Evolutionary conservation across 2,113 vertebrate genomes (phyloP).

Genomic region (Morone chrysops): DNA sequence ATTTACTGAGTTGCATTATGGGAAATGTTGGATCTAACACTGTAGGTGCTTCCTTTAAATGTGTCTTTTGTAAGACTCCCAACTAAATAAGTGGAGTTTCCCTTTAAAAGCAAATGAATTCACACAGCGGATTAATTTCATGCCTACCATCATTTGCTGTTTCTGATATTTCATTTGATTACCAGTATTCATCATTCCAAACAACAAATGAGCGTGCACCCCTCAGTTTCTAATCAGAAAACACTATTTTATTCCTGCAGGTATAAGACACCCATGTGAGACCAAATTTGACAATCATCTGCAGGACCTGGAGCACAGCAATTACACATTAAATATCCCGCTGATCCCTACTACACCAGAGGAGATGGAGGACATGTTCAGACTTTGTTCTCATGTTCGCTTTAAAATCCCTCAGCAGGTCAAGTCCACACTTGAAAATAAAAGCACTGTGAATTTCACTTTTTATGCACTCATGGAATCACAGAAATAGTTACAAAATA

Average conservation of each 20-base stretch:
- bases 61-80: too few species aligned
- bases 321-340: conserved; percentile 83
- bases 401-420: conserved; percentile 98
- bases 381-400: conserved; percentile 93
- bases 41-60: too few species aligned
- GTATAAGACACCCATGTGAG: conserved; percentile 86
- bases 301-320: conserved; percentile 83
- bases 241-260: conserved; percentile 72
- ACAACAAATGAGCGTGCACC: not conserved
- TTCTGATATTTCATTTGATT: not conserved
- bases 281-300: conserved; percentile 89
- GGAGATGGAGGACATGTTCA: conserved; percentile 97
- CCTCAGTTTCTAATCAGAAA: conserved; percentile 5
- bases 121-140: not conserved
- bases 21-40: too few species aligned
- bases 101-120: not conserved
- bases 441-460: not conserved
- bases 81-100: not conserved
- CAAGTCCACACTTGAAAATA: conserved; percentile 27
- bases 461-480: not conserved
- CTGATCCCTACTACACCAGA: conserved; percentile 92
- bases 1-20: too few species aligned
- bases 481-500: not conserved
- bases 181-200: not conserved
- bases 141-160: not conserved